Conservation (phyloP, 2,797 vertebrate genomes). For the Muscicapa comitata region DNA sequence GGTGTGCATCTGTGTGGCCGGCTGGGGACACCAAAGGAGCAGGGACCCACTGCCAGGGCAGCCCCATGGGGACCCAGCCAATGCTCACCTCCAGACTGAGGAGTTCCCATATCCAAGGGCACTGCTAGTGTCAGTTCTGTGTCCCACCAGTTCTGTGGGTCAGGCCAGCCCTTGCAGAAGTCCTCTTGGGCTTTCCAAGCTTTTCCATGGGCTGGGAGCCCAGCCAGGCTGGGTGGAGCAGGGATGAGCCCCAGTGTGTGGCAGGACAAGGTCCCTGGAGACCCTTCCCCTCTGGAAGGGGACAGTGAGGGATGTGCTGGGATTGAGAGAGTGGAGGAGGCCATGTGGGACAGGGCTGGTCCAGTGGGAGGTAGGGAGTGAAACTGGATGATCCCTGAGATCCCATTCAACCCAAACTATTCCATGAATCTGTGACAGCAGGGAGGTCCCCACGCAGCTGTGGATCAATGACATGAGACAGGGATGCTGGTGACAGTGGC, state of each 20-base stretch:
- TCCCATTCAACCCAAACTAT: not conserved
- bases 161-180: not conserved
- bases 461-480: not conserved
- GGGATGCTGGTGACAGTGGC: not conserved
- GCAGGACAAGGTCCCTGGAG: not conserved
- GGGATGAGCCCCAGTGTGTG: rapidly evolving
- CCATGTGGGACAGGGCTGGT: not conserved
- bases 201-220: not conserved
- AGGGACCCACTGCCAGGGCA: not conserved
- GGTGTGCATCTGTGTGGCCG: not conserved
- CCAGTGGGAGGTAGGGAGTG: not conserved
- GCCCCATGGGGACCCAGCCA: not conserved
- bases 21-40: rapidly evolving
- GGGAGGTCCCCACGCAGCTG: not conserved
- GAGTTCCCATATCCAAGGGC: not conserved
- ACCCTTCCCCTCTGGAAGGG: not conserved
- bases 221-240: not conserved
- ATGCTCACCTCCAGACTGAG: not conserved
- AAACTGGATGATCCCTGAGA: not conserved
- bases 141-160: not conserved
- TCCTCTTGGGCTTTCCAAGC: not conserved
- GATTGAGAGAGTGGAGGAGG: not conserved
- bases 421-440: rapidly evolving
- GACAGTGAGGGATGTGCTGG: not conserved
- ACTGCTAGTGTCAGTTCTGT: not conserved